Evolutionary conservation across 2,797 vertebrate genomes (phyloP), one percentile per base, ranked within the genome.

Genomic region (Melanotaenia pygmaea): DNA sequence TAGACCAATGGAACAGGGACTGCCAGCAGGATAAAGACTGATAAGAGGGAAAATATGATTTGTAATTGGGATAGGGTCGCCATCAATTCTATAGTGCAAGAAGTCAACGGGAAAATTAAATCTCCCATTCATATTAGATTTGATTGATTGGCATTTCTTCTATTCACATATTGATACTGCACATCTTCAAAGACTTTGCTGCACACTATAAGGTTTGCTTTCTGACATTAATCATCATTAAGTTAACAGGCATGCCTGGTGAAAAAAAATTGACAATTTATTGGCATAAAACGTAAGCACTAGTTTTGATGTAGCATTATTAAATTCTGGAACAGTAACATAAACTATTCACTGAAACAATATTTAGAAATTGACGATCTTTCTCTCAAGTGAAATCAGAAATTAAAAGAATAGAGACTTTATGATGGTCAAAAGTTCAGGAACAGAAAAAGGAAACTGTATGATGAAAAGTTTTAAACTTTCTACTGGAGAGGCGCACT

Each of bases 11-110:
- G 20, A 67, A 64, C 59, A 65, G 35, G 47, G 47, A 73, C 40
- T 81, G 50, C 62, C 61, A 68, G 34, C n/a, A 3, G 70, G 28
- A 58, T 40, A 22, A 77, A 80, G 35, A 53, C 34, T 37, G 11
- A 24, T 53, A 53, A 53, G 59, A 65, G 20, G 28, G 18, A 67
- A 59, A 58, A 47, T 57, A 76, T 35, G 37, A 70, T 56, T 50
- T 50, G 40, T 67, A 77, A 77, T 79, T 74, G 56, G 18, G 38
- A 24, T 69, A 54, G 65, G 56, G 76, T 82, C 64, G 59, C 32
- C 26, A 35, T 26, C 26, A 60, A 11, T 70, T 66, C 30, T 59
- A 59, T 34, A 28, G 70, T 72, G 24, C 20, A 20, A 56, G 43
- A 67, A 58, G 47, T 57, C 60, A 68, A 56, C 37, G 43, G 62